Evolutionary conservation across 1,140 invertebrate genomes (phyloP).

Genomic region (Hesperophylax magnus): DNA sequence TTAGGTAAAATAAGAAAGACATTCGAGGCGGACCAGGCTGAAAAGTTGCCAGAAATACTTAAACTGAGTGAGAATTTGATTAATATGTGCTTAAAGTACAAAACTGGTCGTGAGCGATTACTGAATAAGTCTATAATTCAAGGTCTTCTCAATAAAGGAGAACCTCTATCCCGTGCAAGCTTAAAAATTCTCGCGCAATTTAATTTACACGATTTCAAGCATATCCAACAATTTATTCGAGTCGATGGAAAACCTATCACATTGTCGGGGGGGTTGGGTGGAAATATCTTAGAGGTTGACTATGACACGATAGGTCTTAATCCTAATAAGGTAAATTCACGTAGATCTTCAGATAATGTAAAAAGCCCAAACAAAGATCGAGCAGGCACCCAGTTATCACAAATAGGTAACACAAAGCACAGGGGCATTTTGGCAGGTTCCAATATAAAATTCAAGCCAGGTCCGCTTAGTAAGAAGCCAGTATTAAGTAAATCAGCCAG

Average conservation of each 20-base stretch:
- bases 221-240: constrained; percentile 33
- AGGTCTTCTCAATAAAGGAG: constrained; percentile 9
- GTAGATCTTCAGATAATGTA: neutral
- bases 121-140: neutral
- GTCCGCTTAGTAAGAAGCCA: constrained; percentile 63
- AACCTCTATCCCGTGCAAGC: constrained; percentile 37
- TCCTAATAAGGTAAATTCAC: neutral
- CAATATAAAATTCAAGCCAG: constrained; percentile 60
- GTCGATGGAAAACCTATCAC: constrained; percentile 23
- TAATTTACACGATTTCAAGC: constrained; percentile 36
- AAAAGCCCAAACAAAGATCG: constrained; percentile 5
- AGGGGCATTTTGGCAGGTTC: constrained; percentile 41
- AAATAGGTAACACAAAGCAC: constrained; percentile 29
- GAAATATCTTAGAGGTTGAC: constrained; percentile 11
- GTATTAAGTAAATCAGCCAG: constrained; percentile 57
- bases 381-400: neutral
- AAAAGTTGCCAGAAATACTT: constrained; percentile 1
- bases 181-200: constrained; percentile 37
- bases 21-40: constrained; percentile 14
- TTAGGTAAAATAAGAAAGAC: constrained; percentile 20
- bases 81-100: neutral
- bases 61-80: constrained; percentile 7
- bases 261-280: constrained; percentile 45
- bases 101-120: neutral
- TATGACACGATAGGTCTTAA: neutral